Percentiles rank a stretch among this genome's conserved stretches.
These are phyloP conservation scores for Tamandua tetradactyla DNA, from an alignment of 2,797 vertebrate species.

Conservation along the genomic window DNA sequence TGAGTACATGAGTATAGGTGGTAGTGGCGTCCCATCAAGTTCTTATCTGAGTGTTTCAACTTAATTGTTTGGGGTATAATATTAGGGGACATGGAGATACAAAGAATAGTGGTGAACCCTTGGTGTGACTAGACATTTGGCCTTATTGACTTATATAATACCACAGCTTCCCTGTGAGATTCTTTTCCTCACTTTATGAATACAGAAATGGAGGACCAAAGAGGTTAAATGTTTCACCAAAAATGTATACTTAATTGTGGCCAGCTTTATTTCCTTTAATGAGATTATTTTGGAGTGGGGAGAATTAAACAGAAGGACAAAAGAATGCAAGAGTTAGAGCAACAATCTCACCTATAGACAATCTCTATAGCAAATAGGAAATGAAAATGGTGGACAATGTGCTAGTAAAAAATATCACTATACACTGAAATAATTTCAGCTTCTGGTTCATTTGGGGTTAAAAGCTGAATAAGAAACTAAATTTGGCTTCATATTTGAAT, in stretches of 20 bases:
- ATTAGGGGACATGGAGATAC: neutral
- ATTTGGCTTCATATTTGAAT: slow-evolving; percentile 28
- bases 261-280: neutral
- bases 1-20: neutral
- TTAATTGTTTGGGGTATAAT: neutral
- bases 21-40: neutral
- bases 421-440: neutral
- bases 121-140: neutral
- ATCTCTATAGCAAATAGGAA: neutral
- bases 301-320: neutral
- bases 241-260: neutral
- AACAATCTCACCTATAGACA: neutral
- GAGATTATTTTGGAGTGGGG: neutral
- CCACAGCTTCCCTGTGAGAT: neutral
- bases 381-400: neutral
- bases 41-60: neutral
- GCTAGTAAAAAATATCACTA: neutral
- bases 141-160: neutral
- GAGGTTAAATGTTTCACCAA: neutral
- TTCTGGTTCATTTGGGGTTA: neutral
- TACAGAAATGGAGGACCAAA: neutral
- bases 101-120: neutral
- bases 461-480: neutral
- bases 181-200: neutral
- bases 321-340: neutral